Percentiles rank a stretch among this genome's conserved stretches.
Conservation (phyloP, 1,140 invertebrate genomes). For the Phymorhynchus buccinoides region DNA sequence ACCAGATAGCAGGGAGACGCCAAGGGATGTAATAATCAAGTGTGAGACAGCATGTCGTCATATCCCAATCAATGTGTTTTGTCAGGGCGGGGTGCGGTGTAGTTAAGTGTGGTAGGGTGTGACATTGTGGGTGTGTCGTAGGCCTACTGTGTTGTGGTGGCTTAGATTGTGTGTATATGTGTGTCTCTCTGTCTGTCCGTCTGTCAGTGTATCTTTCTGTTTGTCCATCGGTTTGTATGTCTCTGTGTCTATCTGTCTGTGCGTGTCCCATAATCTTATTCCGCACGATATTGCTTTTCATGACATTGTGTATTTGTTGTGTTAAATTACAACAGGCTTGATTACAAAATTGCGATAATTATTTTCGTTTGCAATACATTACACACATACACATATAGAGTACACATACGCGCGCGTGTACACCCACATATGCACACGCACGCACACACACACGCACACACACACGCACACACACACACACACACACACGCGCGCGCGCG, state of each 20-base stretch:
- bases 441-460: not conserved
- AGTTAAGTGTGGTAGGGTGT: not conserved
- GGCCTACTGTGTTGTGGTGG: not conserved
- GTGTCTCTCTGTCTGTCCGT: not conserved
- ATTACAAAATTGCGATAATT: no score
- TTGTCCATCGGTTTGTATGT: slow-evolving; percentile 1
- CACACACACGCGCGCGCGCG: not conserved
- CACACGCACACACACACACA: no score
- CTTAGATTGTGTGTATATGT: not conserved
- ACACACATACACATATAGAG: no score
- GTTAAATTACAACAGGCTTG: not conserved
- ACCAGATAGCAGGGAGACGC: no score
- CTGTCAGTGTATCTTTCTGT: not conserved
- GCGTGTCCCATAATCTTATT: not conserved
- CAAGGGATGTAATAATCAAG: no score
- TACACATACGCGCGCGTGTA: no score
- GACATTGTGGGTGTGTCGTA: not conserved
- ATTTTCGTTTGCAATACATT: no score
- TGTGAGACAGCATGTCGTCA: no score
- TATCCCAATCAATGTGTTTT: no score
- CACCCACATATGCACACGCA: not conserved
- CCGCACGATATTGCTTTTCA: not conserved
- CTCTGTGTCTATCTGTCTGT: not conserved
- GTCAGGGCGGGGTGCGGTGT: not conserved
- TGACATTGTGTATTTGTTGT: not conserved